Evolutionary conservation across 2,113 vertebrate species (phyloP).

Genomic region (Piaya cayana): DNA sequence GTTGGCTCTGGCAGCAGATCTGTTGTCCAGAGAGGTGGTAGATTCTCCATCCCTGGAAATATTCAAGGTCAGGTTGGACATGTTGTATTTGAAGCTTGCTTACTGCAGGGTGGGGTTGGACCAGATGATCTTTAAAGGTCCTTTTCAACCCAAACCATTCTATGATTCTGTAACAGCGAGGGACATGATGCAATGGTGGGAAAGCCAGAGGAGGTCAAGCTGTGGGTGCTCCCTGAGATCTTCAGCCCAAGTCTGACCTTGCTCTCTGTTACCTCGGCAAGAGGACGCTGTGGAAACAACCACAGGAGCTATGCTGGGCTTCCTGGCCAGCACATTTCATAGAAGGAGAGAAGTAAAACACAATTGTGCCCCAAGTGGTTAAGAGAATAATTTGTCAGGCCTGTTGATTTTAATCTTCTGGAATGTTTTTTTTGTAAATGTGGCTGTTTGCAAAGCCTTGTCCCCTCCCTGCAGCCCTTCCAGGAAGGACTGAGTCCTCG

Average conservation of each 20-base stretch:
- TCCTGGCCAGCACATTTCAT: background rate
- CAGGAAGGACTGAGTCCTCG: background rate
- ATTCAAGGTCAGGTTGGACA: background rate
- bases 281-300: background rate
- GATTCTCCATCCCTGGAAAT: background rate
- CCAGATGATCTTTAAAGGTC: background rate
- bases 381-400: background rate
- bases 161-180: rapidly evolving
- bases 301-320: no score
- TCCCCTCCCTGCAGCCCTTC: background rate
- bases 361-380: rapidly evolving
- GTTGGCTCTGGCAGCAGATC: background rate
- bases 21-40: background rate
- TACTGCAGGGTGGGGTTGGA: background rate
- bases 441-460: background rate
- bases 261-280: background rate
- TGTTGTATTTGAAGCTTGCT: background rate
- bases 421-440: background rate
- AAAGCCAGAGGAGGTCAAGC: background rate
- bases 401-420: background rate
- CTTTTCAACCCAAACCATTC: background rate
- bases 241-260: background rate
- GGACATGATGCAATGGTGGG: rapidly evolving
- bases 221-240: background rate
- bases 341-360: background rate